Evolutionary conservation across 2,797 vertebrate species (phyloP).

Genomic region (Epinephelus awoara): DNA sequence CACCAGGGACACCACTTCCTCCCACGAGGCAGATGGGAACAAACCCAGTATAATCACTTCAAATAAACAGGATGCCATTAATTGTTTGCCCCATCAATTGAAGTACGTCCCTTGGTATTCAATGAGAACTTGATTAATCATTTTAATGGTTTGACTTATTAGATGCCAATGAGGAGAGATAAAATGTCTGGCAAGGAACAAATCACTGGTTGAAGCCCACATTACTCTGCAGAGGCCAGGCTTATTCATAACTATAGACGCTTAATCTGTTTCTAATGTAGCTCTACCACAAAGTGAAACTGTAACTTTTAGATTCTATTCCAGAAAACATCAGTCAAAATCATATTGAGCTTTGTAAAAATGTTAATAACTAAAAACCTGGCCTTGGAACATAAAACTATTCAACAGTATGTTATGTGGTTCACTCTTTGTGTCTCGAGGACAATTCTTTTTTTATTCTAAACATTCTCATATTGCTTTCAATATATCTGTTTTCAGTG

Average conservation of each 20-base stretch:
- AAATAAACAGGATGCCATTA: slow-evolving; percentile 84
- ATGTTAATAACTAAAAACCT: too few species aligned
- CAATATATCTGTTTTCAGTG: too few species aligned
- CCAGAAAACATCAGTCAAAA: too few species aligned
- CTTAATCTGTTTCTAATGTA: slow-evolving; percentile 25
- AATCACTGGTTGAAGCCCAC: slow-evolving; percentile 60
- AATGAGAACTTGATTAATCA: slow-evolving; percentile 73
- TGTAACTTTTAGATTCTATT: not conserved
- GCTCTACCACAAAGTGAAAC: slow-evolving; percentile 10
- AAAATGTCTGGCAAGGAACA: slow-evolving; percentile 62
- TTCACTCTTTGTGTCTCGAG: too few species aligned
- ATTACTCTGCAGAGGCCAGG: slow-evolving; percentile 51
- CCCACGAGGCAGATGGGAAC: slow-evolving; percentile 80
- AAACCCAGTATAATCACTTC: slow-evolving; percentile 79
- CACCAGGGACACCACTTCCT: slow-evolving; percentile 79
- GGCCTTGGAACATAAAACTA: too few species aligned
- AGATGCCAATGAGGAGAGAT: slow-evolving; percentile 71
- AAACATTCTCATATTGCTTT: too few species aligned
- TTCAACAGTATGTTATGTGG: too few species aligned
- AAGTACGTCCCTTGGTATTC: slow-evolving; percentile 73
- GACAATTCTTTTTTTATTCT: too few species aligned
- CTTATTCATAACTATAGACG: slow-evolving; percentile 54
- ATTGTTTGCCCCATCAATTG: slow-evolving; percentile 80
- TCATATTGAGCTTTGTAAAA: too few species aligned
- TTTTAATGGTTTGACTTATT: slow-evolving; percentile 77